A percentile compares a stretch with the other conserved stretches of the same genome.
Evolutionary conservation across 2,113 vertebrate genomes (phyloP).

Genomic region (Sprattus sprattus): DNA sequence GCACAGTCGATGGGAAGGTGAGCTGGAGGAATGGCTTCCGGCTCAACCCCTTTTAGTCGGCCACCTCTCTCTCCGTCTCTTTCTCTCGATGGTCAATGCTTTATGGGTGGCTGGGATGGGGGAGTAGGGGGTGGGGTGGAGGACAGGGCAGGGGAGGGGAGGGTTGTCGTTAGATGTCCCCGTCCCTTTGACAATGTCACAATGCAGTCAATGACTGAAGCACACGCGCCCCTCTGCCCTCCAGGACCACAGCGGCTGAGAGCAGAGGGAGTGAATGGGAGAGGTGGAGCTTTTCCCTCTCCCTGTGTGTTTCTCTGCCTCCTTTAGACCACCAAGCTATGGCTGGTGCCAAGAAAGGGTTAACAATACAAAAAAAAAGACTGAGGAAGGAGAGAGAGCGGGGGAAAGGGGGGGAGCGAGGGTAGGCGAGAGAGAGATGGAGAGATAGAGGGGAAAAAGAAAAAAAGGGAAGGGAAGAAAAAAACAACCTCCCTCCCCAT

Average conservation of each 20-base stretch:
- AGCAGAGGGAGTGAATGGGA: neutral
- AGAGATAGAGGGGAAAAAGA: slow-evolving; percentile 33
- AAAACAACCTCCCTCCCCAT: slow-evolving; percentile 22
- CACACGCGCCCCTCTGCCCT: slow-evolving; percentile 28
- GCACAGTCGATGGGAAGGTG: slow-evolving; percentile 86
- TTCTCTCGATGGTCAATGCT: slow-evolving; percentile 42
- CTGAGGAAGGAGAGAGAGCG: slow-evolving; percentile 9
- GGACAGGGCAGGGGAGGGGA: neutral
- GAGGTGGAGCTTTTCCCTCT: neutral
- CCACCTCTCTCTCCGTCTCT: slow-evolving; percentile 4
- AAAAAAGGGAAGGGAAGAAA: slow-evolving; percentile 4
- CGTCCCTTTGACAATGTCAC: slow-evolving; percentile 45
- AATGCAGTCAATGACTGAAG: slow-evolving; percentile 40
- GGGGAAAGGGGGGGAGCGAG: neutral
- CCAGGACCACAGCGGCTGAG: neutral
- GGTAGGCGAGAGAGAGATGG: slow-evolving; percentile 26
- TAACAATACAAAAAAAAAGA: slow-evolving; percentile 41
- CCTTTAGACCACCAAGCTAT: neutral
- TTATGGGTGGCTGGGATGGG: slow-evolving; percentile 13
- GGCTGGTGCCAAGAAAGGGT: slow-evolving; percentile 22
- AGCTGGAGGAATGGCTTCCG: slow-evolving; percentile 69
- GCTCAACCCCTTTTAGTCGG: slow-evolving; percentile 44
- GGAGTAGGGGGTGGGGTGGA: slow-evolving; percentile 12
- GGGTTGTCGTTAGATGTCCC: slow-evolving; percentile 11
- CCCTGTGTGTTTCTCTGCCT: neutral